Percentiles rank a stretch among this genome's conserved stretches.
phyloP scores from a whole-genome alignment of 2,113 vertebrate genomes.

The Rousettus leschenaultii region DNA sequence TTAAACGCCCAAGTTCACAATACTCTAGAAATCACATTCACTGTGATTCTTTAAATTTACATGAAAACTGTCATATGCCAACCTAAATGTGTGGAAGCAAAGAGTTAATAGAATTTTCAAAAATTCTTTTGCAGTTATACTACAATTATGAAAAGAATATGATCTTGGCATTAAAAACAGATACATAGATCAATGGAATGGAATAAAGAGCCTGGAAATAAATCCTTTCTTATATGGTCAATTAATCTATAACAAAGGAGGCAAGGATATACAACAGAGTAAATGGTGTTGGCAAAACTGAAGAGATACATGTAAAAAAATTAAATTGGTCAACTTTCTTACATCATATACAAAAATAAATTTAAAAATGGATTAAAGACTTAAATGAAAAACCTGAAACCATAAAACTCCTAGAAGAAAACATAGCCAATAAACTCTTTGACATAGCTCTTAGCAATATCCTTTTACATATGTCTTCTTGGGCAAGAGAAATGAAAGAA shows the following conservation, averaged over 20 bases:
- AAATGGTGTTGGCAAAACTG: too few relatives aligned
- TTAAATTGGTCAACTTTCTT: not conserved
- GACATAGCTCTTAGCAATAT: too few relatives aligned
- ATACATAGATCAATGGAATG: too few relatives aligned
- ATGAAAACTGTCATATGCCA: not conserved
- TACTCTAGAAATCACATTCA: not conserved
- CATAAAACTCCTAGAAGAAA: too few relatives aligned
- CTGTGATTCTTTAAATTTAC: not conserved
- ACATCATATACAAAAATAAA: not conserved
- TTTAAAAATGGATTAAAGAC: not conserved
- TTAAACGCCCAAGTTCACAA: not conserved
- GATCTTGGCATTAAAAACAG: too few relatives aligned
- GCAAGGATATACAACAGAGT: too few relatives aligned
- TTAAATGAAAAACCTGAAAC: not conserved
- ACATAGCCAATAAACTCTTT: too few relatives aligned
- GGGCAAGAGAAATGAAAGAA: too few relatives aligned
- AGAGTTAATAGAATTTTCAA: not conserved
- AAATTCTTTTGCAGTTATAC: not conserved
- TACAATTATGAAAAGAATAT: not conserved
- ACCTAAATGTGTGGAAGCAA: not conserved
- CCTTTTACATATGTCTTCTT: too few relatives aligned
- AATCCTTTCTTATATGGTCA: too few relatives aligned
- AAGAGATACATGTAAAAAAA: not conserved
- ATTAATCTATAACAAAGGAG: too few relatives aligned
- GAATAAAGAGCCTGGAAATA: too few relatives aligned